Base-by-base conservation (phyloP, 2,888 invertebrate species). In the Oligia strigilis region DNA sequence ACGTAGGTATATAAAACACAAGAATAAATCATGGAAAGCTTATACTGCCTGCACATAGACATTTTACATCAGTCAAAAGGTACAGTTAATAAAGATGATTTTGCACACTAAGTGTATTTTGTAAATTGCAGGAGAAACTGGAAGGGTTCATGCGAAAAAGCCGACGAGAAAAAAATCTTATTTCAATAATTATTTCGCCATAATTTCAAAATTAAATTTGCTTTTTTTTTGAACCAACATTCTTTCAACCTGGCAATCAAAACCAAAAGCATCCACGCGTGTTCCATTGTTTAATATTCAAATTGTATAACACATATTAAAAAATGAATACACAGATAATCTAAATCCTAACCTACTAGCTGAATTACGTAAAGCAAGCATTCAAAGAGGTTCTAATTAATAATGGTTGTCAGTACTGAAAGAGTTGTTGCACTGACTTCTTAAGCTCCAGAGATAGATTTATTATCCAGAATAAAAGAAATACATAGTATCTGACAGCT, bases 321-420 rank as follows among this genome's bases (percentile, higher is more conserved):
- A 84, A 69, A 77, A 76, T 23, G 11, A 72, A 72, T 79, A 71
- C 78, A 73, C 70, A 81, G 75, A 75, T 80, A 79, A 81, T 81
- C 66, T 80, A 72, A 73, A 82, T 75, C 74, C 81, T 83, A 84
- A 82, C 89, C 88, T 81, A 82, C 79, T 89, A 88, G 78, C 74
- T 78, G 58, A 66, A 74, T 85, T 78, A 76, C 82, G 72, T 80
- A 89, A 89, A 77, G 4, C 58, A 77, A 77, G 4, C 58, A 77
- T 85, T 83, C 80, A 89, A 91, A 88, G 83, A 86, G 84, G 78
- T 69, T 89, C 83, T 90, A 87, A 92, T 91, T 92, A 91, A 90
- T 91, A 77, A 78, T 73, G 74, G 76, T 82, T 91, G 91, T 89
- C 89, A 87, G 88, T 75, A 77, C 80, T 86, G 72, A 86, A 87